These are phyloP conservation scores for Castor canadensis DNA, from an alignment of 2,113 vertebrate genomes.

Conservation along the genomic window DNA sequence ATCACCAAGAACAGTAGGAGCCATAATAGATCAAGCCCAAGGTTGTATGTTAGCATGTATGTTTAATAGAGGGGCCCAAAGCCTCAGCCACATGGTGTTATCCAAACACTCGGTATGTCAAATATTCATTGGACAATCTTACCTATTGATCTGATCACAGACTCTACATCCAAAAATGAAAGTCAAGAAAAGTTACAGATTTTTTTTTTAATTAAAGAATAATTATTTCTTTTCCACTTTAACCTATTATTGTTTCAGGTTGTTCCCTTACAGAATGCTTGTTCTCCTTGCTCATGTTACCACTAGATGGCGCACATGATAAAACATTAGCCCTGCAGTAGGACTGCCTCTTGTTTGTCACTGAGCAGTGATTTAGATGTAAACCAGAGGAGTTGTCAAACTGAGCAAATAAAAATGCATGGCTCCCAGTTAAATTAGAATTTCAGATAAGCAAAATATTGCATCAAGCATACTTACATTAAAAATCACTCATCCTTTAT, in stretches of 20 bases:
- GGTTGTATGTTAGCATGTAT: background rate
- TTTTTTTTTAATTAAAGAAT: background rate
- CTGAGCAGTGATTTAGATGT: background rate
- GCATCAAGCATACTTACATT: background rate
- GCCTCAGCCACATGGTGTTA: background rate
- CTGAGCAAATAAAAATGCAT: background rate
- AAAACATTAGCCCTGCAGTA: background rate
- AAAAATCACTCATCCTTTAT: background rate
- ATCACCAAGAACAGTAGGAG: background rate
- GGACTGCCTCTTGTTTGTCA: background rate
- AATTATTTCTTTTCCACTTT: background rate
- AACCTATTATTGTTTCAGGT: background rate
- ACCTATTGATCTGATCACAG: background rate
- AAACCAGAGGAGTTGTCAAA: background rate
- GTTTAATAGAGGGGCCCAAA: background rate
- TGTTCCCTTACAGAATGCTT: background rate
- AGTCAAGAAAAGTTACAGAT: background rate
- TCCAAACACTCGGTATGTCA: conserved; percentile 21
- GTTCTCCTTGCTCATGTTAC: background rate
- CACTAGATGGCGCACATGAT: conserved; percentile 70
- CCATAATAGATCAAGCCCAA: background rate
- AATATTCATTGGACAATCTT: background rate
- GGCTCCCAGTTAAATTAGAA: background rate
- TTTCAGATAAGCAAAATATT: background rate
- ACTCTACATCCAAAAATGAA: background rate